A percentile compares a stretch with the other conserved stretches of the same genome.
Evolutionary conservation across 2,113 vertebrate genomes (phyloP).

Genomic region (Anas platyrhynchos): DNA sequence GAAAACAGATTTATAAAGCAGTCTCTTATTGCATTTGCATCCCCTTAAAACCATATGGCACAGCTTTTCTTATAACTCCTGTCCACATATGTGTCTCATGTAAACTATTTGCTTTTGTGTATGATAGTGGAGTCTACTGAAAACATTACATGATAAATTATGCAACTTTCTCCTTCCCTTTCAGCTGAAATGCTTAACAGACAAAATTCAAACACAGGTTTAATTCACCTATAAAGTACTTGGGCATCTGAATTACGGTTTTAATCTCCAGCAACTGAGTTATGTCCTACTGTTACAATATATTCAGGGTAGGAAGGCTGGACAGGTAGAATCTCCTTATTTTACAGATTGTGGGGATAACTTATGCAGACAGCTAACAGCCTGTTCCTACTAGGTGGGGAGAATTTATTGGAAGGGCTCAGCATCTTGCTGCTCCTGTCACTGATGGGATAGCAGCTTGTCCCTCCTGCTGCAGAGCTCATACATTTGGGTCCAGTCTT

Average conservation of each 20-base stretch:
- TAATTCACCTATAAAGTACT: conserved; percentile 51
- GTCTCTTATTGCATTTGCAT: conserved; percentile 7
- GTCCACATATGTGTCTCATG: not conserved
- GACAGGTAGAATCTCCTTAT: conserved; percentile 15
- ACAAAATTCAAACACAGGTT: conserved; percentile 16
- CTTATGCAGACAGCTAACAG: conserved; percentile 34
- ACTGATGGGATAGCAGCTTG: not conserved
- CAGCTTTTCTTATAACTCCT: conserved; percentile 13
- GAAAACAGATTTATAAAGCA: not conserved
- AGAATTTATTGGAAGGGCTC: conserved; percentile 32
- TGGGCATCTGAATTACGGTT: conserved; percentile 40
- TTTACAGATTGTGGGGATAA: conserved; percentile 3
- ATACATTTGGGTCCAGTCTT: not conserved
- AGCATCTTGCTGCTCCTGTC: not conserved
- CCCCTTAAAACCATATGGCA: not conserved
- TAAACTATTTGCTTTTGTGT: conserved; percentile 28
- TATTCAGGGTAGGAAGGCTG: not conserved
- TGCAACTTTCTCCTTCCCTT: conserved; percentile 8
- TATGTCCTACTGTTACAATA: conserved; percentile 27
- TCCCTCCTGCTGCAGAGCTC: not conserved
- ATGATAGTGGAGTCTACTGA: not conserved
- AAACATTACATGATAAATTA: conserved; percentile 46
- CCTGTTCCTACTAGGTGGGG: not conserved
- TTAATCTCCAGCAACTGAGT: conserved; percentile 57
- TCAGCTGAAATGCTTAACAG: conserved; percentile 39